A percentile compares a stretch with the other conserved stretches of the same genome.
Evolutionary conservation across 1,140 invertebrate genomes (phyloP).

Genomic region (Hestina assimilis): DNA sequence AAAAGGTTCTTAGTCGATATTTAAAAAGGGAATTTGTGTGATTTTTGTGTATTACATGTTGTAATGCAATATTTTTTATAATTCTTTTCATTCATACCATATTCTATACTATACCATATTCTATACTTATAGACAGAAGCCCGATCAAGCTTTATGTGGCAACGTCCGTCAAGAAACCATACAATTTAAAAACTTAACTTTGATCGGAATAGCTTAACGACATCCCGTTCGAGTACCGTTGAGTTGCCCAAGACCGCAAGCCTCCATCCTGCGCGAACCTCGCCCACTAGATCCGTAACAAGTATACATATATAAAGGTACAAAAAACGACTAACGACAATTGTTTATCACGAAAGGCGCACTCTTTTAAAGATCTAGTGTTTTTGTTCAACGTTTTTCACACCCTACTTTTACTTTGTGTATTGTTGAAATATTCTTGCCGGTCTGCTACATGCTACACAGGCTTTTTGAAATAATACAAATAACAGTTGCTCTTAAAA

Average conservation of each 20-base stretch:
- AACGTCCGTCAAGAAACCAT: conserved; percentile 22
- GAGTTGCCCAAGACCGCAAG: conserved; percentile 26
- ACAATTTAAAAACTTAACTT: conserved; percentile 21
- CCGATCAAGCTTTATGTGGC: background rate
- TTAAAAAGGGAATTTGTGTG: too few species aligned
- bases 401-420: conserved; percentile 21
- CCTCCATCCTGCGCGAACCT: conserved; percentile 29
- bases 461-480: too few species aligned
- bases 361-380: conserved; percentile 25
- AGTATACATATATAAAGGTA: conserved; percentile 16
- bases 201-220: conserved; percentile 23
- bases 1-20: too few species aligned
- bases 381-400: conserved; percentile 29
- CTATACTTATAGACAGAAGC: too few species aligned
- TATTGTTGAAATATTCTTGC: conserved; percentile 27
- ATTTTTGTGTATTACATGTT: too few species aligned
- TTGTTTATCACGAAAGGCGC: conserved; percentile 22
- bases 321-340: conserved; percentile 20
- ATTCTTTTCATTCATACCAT: too few species aligned
- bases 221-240: conserved; percentile 24
- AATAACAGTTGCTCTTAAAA: too few species aligned
- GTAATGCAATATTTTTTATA: too few species aligned
- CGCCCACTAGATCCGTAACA: conserved; percentile 17
- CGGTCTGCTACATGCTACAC: conserved; percentile 5
- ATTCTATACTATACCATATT: too few species aligned